phyloP scores from a whole-genome alignment of 2,797 vertebrate genomes.

The Halcyon smyrnensis region DNA sequence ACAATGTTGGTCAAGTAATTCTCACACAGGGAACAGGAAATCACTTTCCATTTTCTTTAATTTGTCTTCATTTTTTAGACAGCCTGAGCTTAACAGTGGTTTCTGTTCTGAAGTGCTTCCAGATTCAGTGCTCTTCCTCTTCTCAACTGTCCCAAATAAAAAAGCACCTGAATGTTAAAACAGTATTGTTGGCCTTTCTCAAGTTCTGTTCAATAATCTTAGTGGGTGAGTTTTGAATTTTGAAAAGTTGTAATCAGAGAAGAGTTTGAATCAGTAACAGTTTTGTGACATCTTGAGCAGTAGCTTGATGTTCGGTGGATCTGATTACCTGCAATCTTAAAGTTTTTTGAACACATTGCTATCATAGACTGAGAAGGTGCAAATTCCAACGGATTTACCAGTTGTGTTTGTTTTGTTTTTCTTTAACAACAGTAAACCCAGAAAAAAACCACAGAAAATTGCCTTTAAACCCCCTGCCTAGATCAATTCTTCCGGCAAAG shows the following conservation, averaged over 20 bases:
- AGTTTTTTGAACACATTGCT: not conserved
- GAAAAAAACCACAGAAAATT: not conserved
- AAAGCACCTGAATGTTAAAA: not conserved
- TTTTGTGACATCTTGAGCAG: not conserved
- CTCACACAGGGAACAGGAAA: constrained; percentile 15
- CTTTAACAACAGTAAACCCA: not conserved
- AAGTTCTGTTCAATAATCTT: not conserved
- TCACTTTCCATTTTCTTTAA: constrained; percentile 38
- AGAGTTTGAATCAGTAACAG: not conserved
- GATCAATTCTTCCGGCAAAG: not conserved
- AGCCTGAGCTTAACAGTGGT: not conserved
- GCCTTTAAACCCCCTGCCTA: not conserved
- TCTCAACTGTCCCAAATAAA: not conserved
- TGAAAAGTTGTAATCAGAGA: not conserved
- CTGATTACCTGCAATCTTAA: not conserved
- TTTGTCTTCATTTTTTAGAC: constrained; percentile 44
- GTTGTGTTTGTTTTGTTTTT: not conserved
- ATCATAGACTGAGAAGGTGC: not conserved
- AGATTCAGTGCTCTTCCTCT: not conserved
- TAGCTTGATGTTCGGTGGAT: not conserved
- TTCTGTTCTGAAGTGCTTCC: not conserved
- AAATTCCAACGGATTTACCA: not conserved
- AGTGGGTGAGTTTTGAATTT: not conserved
- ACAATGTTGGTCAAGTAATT: not conserved
- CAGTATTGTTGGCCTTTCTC: not conserved